phyloP scores from a whole-genome alignment of 2,113 vertebrate genomes.

The Psilopogon haemacephalus region DNA sequence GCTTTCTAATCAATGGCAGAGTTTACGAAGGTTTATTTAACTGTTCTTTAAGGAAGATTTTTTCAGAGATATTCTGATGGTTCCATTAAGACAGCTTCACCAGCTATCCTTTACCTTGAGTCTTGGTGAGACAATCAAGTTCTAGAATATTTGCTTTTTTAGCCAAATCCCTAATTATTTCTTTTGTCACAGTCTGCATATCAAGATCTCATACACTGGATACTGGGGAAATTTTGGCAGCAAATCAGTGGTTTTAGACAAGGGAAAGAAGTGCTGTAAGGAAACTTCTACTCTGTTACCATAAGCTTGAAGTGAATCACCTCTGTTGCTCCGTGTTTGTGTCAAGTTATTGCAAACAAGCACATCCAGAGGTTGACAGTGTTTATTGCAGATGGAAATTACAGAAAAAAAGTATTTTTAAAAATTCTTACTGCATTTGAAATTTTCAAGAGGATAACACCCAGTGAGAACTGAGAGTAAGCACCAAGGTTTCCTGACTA shows the following conservation, averaged over 20 bases:
- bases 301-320: background rate
- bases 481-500: background rate
- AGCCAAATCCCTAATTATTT: constrained; percentile 14
- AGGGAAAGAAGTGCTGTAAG: background rate
- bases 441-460: background rate
- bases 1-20: background rate
- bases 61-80: background rate
- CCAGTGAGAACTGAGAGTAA: background rate
- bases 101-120: background rate
- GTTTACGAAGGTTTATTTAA: background rate
- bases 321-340: background rate
- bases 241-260: background rate
- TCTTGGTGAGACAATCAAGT: background rate
- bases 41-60: background rate
- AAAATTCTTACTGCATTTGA: background rate
- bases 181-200: constrained; percentile 1
- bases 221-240: constrained; percentile 16
- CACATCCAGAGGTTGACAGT: background rate
- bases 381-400: background rate
- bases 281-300: background rate
- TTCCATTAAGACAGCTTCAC: background rate
- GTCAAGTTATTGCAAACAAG: background rate
- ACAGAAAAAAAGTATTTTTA: background rate
- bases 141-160: constrained; percentile 36
- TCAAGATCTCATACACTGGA: background rate